Conservation (phyloP, 1,140 invertebrate genomes). For the Cardiocondyla obscurior region DNA sequence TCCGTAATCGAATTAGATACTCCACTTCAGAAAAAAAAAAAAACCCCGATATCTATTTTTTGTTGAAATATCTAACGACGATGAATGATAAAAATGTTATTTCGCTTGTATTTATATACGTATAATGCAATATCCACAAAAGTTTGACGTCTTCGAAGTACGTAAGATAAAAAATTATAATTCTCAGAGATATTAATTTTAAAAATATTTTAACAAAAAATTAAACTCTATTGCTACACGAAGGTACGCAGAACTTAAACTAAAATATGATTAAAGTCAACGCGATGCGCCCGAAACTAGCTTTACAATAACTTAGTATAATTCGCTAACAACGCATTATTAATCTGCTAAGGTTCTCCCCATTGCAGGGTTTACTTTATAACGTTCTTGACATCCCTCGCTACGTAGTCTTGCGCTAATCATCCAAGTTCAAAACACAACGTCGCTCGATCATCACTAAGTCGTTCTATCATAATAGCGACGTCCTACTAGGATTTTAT, state of each 20-base stretch:
- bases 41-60: no score
- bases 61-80: no score
- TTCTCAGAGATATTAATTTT: no score
- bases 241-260: not conserved
- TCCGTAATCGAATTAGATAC: not conserved
- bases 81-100: no score
- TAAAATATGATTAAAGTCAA: constrained; percentile 10
- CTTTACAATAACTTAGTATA: constrained; percentile 1
- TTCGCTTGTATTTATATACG: no score
- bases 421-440: constrained; percentile 15
- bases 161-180: no score
- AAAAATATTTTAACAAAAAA: no score
- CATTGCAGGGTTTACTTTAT: constrained; percentile 5
- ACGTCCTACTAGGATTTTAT: constrained; percentile 64
- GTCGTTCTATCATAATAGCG: constrained; percentile 53
- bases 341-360: not conserved
- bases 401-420: constrained; percentile 10
- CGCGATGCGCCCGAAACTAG: not conserved
- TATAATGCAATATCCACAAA: no score
- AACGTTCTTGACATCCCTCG: not conserved
- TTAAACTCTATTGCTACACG: no score
- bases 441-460: constrained; percentile 45
- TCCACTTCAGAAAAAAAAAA: no score
- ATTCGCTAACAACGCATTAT: constrained; percentile 39
- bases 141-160: no score